Percentiles rank a stretch among this genome's conserved stretches.
Conservation (phyloP, 2,888 invertebrate genomes). For the Boloria euphrosyne region DNA sequence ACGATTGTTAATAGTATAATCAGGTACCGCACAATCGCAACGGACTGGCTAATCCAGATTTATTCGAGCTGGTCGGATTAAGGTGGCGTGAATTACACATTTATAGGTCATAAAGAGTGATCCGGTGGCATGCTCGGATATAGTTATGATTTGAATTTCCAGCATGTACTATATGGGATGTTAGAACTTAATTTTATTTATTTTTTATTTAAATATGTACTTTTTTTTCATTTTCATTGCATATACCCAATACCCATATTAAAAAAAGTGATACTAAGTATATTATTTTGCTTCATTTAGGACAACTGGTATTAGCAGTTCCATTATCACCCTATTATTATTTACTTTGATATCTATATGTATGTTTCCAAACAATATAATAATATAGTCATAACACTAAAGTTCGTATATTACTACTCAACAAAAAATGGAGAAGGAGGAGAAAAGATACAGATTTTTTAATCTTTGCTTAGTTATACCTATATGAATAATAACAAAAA, state of each 20-base stretch:
- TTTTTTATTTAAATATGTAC: too few relatives aligned
- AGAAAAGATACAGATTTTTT: too few relatives aligned
- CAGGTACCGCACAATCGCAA: slow-evolving; percentile 73
- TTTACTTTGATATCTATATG: too few relatives aligned
- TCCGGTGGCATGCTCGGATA: slow-evolving; percentile 75
- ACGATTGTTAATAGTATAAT: slow-evolving; percentile 81
- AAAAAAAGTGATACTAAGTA: neutral
- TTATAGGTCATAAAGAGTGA: slow-evolving; percentile 82
- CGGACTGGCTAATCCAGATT: slow-evolving; percentile 79
- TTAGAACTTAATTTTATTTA: slow-evolving; percentile 7
- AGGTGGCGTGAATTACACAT: slow-evolving; percentile 82
- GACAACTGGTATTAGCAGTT: too few relatives aligned
- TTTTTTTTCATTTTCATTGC: neutral
- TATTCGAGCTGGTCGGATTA: slow-evolving; percentile 78
- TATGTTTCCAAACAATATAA: too few relatives aligned
- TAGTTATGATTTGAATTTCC: slow-evolving; percentile 72
- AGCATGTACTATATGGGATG: slow-evolving; percentile 37
- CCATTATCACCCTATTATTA: too few relatives aligned
- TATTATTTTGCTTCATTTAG: neutral
- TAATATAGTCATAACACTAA: too few relatives aligned
- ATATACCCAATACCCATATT: too few relatives aligned
- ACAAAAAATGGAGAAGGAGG: too few relatives aligned
- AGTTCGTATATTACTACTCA: too few relatives aligned
- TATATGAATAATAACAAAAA: too few relatives aligned
- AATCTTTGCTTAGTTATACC: too few relatives aligned